A percentile compares a stretch with the other conserved stretches of the same genome.
Evolutionary conservation across 2,888 invertebrate genomes (phyloP).

Genomic region (Synanthedon vespiformis): DNA sequence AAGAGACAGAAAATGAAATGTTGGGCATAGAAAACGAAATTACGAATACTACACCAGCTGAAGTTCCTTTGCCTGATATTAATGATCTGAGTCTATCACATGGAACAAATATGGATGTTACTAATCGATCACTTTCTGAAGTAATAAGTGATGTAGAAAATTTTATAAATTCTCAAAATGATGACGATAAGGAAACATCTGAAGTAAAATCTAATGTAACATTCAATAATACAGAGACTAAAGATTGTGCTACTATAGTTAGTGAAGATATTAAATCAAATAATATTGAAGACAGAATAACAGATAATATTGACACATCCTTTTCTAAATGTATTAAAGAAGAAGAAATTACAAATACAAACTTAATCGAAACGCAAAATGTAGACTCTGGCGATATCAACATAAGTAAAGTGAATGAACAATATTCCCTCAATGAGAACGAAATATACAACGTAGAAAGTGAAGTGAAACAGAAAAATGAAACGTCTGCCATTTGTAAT

Average conservation of each 20-base stretch:
- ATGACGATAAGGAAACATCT: too few species aligned
- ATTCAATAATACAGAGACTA: neutral
- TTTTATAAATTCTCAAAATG: neutral
- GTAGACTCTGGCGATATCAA: too few species aligned
- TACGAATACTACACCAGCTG: conserved; percentile 12
- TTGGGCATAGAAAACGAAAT: neutral
- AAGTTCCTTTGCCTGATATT: conserved; percentile 35
- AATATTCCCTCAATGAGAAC: too few species aligned
- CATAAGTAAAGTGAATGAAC: too few species aligned
- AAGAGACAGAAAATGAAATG: neutral
- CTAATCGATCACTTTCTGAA: neutral
- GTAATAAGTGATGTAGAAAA: neutral
- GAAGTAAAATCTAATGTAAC: neutral
- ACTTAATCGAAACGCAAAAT: too few species aligned
- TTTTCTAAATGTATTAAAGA: too few species aligned
- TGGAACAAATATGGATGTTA: neutral
- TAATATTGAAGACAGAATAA: neutral
- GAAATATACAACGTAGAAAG: too few species aligned
- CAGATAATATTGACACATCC: neutral
- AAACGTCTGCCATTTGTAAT: too few species aligned
- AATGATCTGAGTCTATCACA: conserved; percentile 11
- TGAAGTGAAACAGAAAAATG: too few species aligned
- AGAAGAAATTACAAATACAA: too few species aligned
- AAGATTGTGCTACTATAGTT: neutral
- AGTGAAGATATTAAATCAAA: neutral